Percentiles rank a stretch among this genome's conserved stretches.
phyloP scores from a whole-genome alignment of 2,888 invertebrate genomes.

The Metalampra italica region DNA sequence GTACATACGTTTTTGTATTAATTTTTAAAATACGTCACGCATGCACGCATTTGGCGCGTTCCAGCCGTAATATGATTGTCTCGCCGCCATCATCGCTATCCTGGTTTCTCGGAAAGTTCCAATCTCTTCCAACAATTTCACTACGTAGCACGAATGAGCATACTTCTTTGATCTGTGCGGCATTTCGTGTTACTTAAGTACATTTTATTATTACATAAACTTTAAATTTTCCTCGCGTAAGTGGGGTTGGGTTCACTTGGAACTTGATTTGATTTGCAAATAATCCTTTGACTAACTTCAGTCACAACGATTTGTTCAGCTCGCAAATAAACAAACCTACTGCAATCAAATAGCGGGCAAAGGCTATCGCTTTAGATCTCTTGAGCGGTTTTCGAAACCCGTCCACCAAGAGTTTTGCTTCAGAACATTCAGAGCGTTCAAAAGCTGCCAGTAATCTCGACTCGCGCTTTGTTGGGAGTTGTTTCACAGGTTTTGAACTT shows the following conservation, averaged over 20 bases:
- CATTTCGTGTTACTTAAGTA: constrained; percentile 3
- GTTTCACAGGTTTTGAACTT: constrained; percentile 48
- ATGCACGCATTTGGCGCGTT: no score
- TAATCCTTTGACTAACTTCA: constrained; percentile 30
- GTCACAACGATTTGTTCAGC: constrained; percentile 27
- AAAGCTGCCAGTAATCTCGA: constrained; percentile 51
- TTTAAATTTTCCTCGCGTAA: constrained; percentile 3
- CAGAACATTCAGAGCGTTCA: constrained; percentile 44
- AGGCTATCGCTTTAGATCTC: constrained; percentile 47
- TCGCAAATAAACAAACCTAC: constrained; percentile 47
- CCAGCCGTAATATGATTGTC: no score
- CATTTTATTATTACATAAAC: constrained; percentile 1
- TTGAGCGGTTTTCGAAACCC: constrained; percentile 48
- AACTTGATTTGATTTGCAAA: constrained; percentile 10
- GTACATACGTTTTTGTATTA: no score
- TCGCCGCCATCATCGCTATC: constrained; percentile 17
- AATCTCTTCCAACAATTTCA: constrained; percentile 34
- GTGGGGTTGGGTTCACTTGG: no score
- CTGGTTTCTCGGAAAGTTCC: constrained; percentile 34
- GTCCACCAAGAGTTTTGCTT: constrained; percentile 39
- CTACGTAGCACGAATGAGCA: not conserved
- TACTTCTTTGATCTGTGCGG: no score
- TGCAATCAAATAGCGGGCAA: constrained; percentile 48
- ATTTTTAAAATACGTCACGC: no score
- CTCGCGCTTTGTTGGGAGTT: constrained; percentile 45